Base-by-base conservation (phyloP, 1,140 invertebrate genomes). In the Drosophila burlai region DNA sequence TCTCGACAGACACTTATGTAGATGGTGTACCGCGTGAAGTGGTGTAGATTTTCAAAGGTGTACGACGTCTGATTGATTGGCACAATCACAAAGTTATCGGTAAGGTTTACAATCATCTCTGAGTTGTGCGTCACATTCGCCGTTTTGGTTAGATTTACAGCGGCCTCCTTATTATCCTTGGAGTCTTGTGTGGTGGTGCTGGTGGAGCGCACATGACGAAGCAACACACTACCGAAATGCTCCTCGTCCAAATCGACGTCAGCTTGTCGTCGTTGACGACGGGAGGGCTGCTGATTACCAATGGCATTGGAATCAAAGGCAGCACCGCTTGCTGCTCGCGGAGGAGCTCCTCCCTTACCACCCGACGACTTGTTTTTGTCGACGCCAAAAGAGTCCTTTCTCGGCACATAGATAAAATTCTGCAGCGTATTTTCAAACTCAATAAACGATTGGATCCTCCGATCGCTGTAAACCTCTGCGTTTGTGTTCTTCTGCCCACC, bases 11-110 rank as follows among this genome's bases (percentile, higher is more conserved):
- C 97, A 91, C 94, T 94, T 29, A 97, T 94, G 54, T 94, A 94
- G 38, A 97, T 95, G 36, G 94, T 95, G 91, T 97, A 97, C 29
- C 93, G 93, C 0, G 96, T 95, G 92, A 95, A 97, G 93, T 97
- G 97, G 16, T 94, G 94, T 64, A 97, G 92, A 18, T 95, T 94
- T 15, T 81, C 93, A 73, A 97, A 94, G 1, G 94, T 93, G 63
- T 95, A 94, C n/a, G 89, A 87, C 0, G 84, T 93, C 10, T 85
- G 81, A 24, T 67, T 80, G 3, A 76, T 66, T 38, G 67, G 60
- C 13, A 93, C 77, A 10, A 67, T 38, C 46, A 60, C 79, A n/a
- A 79, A 84, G n/a, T 76, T 55, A 91, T 11, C 57, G 5, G 50
- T 52, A 2, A 52, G 50, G n/a, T 52, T 52, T 21, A 52, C 31